These are phyloP conservation scores for Sebastes kiyomatsui DNA, from an alignment of 2,797 vertebrate genomes.

Conservation along the genomic window DNA sequence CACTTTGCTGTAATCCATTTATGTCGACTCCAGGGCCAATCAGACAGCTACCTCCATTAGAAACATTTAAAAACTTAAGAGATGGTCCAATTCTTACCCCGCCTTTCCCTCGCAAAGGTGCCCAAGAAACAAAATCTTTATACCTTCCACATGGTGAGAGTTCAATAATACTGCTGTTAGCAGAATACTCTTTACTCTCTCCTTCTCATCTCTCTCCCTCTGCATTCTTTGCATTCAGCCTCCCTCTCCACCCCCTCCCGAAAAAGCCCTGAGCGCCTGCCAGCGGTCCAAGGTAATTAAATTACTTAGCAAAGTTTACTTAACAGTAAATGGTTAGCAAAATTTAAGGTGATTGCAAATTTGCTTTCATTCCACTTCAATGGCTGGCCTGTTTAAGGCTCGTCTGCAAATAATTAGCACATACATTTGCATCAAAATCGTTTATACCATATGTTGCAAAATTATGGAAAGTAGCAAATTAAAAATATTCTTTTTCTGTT, in stretches of 20 bases:
- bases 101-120: neutral
- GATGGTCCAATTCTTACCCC: neutral
- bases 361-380: slow-evolving; percentile 93
- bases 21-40: slow-evolving; percentile 42
- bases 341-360: slow-evolving; percentile 92
- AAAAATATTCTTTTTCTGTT: slow-evolving; percentile 84
- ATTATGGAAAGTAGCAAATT: slow-evolving; percentile 86
- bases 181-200: slow-evolving; percentile 31
- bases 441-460: slow-evolving; percentile 91
- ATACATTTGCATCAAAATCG: slow-evolving; percentile 94
- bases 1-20: slow-evolving; percentile 39
- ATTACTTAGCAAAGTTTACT: slow-evolving; percentile 92
- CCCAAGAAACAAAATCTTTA: neutral
- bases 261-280: slow-evolving; percentile 65
- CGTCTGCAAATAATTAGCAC: slow-evolving; percentile 92
- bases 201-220: slow-evolving; percentile 50
- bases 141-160: slow-evolving; percentile 26
- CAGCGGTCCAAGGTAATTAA: slow-evolving; percentile 85
- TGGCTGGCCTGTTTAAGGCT: slow-evolving; percentile 85
- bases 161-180: slow-evolving; percentile 38
- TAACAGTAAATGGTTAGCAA: slow-evolving; percentile 87
- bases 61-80: slow-evolving; percentile 39
- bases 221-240: slow-evolving; percentile 54
- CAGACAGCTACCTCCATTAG: slow-evolving; percentile 42
- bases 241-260: slow-evolving; percentile 22